Conservation (phyloP, 2,113 vertebrate genomes). For the cat (Felis catus) region F.catus_Fca126_mat1.0 CM031421.1:11903001-11903500, state of each 20-base stretch:
- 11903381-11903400: background rate
- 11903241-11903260: background rate
- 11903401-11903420: background rate
- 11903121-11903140: background rate
- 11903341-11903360: background rate
- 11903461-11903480: background rate
- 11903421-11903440: background rate
- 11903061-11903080: background rate
- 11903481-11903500: background rate
- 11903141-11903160: background rate
- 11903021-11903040: background rate
- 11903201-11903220: background rate
- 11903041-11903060: background rate
- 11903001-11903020: background rate
- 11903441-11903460: background rate
- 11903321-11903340: too few species aligned
- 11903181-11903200: background rate
- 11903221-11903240: background rate
- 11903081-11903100: background rate
- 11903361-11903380: fast-evolving
- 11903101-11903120: background rate
- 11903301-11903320: background rate
- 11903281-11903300: too few species aligned
- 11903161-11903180: background rate
- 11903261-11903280: background rate